phyloP scores from a whole-genome alignment of 2,113 vertebrate genomes.

The Peromyscus californicus region DNA sequence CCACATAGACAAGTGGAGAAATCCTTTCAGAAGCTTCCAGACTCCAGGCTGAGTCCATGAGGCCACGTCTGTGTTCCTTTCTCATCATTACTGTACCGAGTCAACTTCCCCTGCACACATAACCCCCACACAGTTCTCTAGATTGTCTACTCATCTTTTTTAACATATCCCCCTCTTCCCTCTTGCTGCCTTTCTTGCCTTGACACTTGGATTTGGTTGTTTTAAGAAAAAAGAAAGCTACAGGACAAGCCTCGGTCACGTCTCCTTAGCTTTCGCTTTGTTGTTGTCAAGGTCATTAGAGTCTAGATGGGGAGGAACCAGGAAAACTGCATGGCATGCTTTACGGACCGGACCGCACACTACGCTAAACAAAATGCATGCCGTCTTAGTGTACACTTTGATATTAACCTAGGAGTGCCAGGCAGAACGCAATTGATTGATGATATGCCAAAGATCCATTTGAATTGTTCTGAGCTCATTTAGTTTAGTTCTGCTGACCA shows the following conservation, averaged over 20 bases:
- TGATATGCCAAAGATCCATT: slow-evolving; percentile 67
- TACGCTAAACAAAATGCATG: slow-evolving; percentile 77
- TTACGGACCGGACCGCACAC: slow-evolving; percentile 39
- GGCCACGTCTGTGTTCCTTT: background rate
- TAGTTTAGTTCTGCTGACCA: slow-evolving; percentile 77
- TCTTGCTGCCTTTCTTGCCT: background rate
- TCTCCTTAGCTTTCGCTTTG: background rate
- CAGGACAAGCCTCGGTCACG: background rate
- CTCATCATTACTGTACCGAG: background rate
- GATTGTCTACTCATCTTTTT: background rate
- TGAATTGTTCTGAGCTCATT: slow-evolving; percentile 79
- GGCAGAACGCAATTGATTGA: slow-evolving; percentile 79
- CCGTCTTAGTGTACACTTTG: slow-evolving; percentile 1
- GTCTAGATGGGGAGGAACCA: background rate
- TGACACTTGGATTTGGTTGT: background rate
- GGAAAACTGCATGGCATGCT: background rate
- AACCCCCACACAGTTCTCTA: background rate
- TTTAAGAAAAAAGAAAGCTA: background rate
- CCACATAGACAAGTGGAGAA: background rate
- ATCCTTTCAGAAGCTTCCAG: background rate
- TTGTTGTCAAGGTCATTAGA: background rate
- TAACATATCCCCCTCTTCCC: background rate
- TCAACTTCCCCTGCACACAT: background rate
- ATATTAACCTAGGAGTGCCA: slow-evolving; percentile 71
- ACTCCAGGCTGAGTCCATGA: background rate